Evolutionary conservation across 2,888 invertebrate genomes (phyloP), one percentile per base, ranked within the genome.

Genomic region (Tubulanus polymorphus): DNA sequence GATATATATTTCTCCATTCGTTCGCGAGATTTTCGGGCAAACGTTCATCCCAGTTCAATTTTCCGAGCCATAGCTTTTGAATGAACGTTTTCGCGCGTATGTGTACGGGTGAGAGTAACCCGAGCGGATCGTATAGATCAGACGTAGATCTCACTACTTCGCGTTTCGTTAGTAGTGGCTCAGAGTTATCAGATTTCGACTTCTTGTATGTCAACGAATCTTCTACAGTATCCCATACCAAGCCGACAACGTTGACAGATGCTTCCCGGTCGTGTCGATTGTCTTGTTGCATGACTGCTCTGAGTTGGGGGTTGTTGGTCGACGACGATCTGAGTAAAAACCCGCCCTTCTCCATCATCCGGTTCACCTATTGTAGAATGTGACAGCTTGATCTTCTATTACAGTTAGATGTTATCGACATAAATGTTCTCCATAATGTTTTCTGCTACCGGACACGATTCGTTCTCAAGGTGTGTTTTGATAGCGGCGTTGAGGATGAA

Each of bases 241-340:
- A n/a, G n/a, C 52, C 55, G 20, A 55, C 28, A 26, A 52, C 47
- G 23, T 51, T 51, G 15, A 52, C 26, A 15, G 26, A 46, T n/a
- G 32, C 28, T 30, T 45, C 18, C 1, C 5, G 26, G 35, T 47
- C 51, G 6, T 25, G 2, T n/a, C 20, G 18, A 26, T 45, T 45
- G 23, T 56, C 52, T n/a, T 28, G 32, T 15, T 23, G 25, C 15
- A 48, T 52, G 20, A n/a, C 20, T 12, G 35, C 2, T 12, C 25
- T n/a, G 3, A 56, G 25, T 20, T 18, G 10, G 25, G 26, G 5
- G 48, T 29, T 35, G 35, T 53, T 56, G 35, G 56, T 48, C 18
- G 25, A 20, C 53, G 47, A 56, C 12, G 56, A 61, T 27, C 61
- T 48, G 10, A 63, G 29, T 18, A 55, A 57, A 37, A 63, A 56